Evolutionary conservation across 2,888 invertebrate genomes (phyloP).

Genomic region (Cetonia aurata): DNA sequence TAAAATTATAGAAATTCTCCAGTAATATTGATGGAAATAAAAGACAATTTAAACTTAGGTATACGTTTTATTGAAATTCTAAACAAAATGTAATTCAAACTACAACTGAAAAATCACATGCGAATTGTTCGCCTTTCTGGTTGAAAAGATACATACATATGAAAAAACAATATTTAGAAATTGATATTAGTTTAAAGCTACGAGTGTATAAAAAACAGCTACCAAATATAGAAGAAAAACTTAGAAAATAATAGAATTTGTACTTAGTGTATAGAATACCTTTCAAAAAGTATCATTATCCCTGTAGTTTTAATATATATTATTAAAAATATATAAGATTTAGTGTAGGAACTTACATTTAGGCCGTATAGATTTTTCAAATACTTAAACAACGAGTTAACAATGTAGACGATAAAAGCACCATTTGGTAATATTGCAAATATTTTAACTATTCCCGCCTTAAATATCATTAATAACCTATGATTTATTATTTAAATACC

Average conservation of each 20-base stretch:
- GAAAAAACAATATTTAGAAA: background rate
- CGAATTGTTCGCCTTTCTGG: no score
- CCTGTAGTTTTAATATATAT: constrained; percentile 20
- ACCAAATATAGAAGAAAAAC: constrained; percentile 8
- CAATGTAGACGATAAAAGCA: constrained; percentile 39
- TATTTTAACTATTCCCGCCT: constrained; percentile 10
- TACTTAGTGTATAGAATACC: constrained; percentile 18
- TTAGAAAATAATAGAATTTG: constrained; percentile 20
- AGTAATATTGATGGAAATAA: no score
- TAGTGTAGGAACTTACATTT: constrained; percentile 40
- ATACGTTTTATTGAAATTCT: no score
- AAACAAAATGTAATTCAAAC: no score
- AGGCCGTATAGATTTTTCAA: constrained; percentile 37
- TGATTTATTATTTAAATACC: constrained; percentile 32
- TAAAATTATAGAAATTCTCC: no score
- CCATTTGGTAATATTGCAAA: constrained; percentile 45
- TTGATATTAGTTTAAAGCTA: constrained; percentile 24
- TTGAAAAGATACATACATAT: no score
- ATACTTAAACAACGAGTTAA: constrained; percentile 32
- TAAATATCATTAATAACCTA: constrained; percentile 10
- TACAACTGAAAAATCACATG: no score
- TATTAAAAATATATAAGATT: background rate
- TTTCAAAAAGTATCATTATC: constrained; percentile 10
- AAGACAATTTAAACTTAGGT: no score
- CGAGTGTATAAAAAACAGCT: constrained; percentile 2